phyloP scores from a whole-genome alignment of 2,797 vertebrate species.

The Muscicapa comitata region DNA sequence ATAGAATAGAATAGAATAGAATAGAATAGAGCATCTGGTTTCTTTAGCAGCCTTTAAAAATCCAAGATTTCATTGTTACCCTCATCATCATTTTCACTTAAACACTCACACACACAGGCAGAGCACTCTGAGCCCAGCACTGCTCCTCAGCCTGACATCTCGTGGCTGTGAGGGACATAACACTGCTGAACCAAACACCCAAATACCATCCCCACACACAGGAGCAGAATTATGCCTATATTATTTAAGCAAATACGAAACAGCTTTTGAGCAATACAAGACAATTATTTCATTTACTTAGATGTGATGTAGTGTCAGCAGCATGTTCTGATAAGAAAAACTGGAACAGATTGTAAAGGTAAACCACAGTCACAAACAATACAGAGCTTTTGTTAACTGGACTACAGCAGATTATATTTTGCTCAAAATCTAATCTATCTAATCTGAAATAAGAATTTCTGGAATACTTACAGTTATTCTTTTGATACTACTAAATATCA shows the following conservation, averaged over 20 bases:
- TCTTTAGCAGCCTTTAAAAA: background rate
- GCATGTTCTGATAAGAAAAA: background rate
- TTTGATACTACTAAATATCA: background rate
- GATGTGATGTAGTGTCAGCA: background rate
- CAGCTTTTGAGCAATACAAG: conserved; percentile 21
- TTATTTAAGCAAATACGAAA: conserved; percentile 27
- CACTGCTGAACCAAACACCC: background rate
- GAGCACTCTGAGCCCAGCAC: rapidly evolving
- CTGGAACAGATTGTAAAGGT: background rate
- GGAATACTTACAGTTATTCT: background rate
- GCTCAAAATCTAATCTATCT: background rate
- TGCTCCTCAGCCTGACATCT: conserved; percentile 69
- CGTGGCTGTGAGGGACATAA: conserved; percentile 47
- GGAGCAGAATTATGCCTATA: background rate
- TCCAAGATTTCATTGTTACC: background rate
- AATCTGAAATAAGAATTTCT: background rate
- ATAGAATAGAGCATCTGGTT: background rate
- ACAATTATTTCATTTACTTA: conserved; percentile 55
- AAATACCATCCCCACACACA: background rate
- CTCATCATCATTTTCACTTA: background rate
- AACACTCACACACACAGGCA: rapidly evolving
- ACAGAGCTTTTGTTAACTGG: background rate
- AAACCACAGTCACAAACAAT: background rate
- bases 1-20: no score
- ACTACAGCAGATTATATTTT: background rate